Evolutionary conservation across 2,113 vertebrate genomes (phyloP), one percentile per base, ranked within the genome.

Genomic region (Patagioenas fasciata): DNA sequence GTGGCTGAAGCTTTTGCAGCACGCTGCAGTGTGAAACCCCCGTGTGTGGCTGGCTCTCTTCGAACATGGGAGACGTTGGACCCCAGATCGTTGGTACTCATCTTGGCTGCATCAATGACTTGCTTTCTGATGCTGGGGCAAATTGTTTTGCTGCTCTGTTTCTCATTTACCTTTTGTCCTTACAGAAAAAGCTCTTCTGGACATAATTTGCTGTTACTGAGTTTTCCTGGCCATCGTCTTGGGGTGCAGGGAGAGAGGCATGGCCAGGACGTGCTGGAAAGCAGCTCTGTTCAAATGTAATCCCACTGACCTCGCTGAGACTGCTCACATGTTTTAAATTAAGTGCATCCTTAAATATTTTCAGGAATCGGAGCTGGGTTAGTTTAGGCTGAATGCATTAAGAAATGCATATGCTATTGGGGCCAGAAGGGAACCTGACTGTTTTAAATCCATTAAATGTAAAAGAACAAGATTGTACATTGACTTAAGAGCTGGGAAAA

Each of bases 241-340:
- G 42, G 19, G 31, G 20, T 56, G 24, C 11, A 56, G 6, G 10
- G 36, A n/a, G 53, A 29, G 26, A 79, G 29, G 25, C 20, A 20
- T 60, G 64, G n/a, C 42, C 88, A 29, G 51, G 56, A 56, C 61
- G 48, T 85, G 47, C 40, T 60, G 69, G 67, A 84, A 77, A 84
- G 47, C 51, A 70, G 36, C 47, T 81, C 65, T 32, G 28, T 79
- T 86, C 69, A 74, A 34, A 26, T 3, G 0, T 47, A 60, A 77
- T 88, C 79, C 23, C 26, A 24, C 24, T 94, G 89, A 80, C 87
- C 74, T 95, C 62, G 9, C 61, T 61, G 88, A 83, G 81, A 24
- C 67, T 83, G 56, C 36, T 91, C 94, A 91, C 15, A 10, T 94
- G 87, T 87, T 94, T 89, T 70, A 77, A 70, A 95, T 95, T 89